A percentile compares a stretch with the other conserved stretches of the same genome.
These are phyloP conservation scores for Sinella curviseta DNA, from an alignment of 1,140 invertebrate species.

Conservation along the genomic window DNA sequence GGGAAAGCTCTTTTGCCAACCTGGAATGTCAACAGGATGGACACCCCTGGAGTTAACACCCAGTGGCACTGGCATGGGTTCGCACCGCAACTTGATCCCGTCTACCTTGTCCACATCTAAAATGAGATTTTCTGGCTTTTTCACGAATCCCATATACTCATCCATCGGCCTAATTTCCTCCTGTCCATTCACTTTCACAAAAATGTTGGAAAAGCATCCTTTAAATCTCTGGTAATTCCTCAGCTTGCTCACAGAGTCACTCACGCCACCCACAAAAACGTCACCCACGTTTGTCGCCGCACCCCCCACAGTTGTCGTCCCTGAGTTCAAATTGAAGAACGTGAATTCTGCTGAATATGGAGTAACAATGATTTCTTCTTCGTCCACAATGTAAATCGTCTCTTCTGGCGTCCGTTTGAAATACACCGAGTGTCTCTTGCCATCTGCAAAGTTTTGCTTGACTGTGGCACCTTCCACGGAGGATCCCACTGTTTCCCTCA, in stretches of 20 bases:
- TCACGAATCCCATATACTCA: slow-evolving; percentile 84
- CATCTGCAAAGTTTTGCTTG: slow-evolving; percentile 75
- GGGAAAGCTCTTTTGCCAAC: slow-evolving; percentile 18
- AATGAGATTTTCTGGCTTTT: slow-evolving; percentile 66
- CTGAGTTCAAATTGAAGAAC: neutral
- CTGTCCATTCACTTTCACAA: slow-evolving; percentile 71
- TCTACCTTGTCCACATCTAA: slow-evolving; percentile 73
- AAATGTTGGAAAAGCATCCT: slow-evolving; percentile 76
- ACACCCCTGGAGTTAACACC: neutral
- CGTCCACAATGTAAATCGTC: slow-evolving; percentile 68
- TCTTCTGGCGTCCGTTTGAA: slow-evolving; percentile 73
- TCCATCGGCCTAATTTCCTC: slow-evolving; percentile 79
- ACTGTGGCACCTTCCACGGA: slow-evolving; percentile 68
- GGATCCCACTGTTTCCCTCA: slow-evolving; percentile 80
- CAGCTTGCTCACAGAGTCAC: slow-evolving; percentile 73
- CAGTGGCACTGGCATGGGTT: neutral
- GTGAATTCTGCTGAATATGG: slow-evolving; percentile 8
- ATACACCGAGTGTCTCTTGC: slow-evolving; percentile 80
- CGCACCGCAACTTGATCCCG: slow-evolving; percentile 65
- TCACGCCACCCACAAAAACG: slow-evolving; percentile 81
- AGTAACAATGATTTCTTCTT: slow-evolving; percentile 68
- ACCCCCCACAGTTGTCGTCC: neutral
- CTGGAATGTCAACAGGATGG: neutral
- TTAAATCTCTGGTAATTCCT: slow-evolving; percentile 78
- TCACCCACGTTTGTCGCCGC: slow-evolving; percentile 55